Base-by-base conservation (phyloP, 2,797 vertebrate genomes). In the Siniperca scherzeri region DNA sequence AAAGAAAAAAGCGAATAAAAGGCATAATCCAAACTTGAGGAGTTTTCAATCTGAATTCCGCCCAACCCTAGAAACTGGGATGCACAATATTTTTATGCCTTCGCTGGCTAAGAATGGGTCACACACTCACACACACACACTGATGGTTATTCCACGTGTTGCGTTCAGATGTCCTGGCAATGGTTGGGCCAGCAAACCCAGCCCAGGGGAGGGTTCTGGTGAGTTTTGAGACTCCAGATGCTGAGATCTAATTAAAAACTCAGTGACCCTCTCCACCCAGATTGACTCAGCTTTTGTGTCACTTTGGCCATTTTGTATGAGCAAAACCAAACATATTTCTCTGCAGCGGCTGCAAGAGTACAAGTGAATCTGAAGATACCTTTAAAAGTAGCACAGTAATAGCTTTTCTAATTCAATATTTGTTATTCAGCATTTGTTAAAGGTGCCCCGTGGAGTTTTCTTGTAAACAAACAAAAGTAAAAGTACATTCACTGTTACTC, bases 81-180 rank as follows among this genome's bases (percentile, higher is more conserved):
- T 9, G 12, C 56, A 80, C 33, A 42, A 80, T 71, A 73, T 78
- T 90, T 88, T 65, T 56, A 77, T 84, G 82, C 46, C 55, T 84
- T 78, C 83, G 77, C 91, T 72, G 74, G 76, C 74, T 73, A 73
- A 81, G 72, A 75, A 70, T 70, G 62, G 66, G 30, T 78, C 69
- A 38, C 64, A 36, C 55, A 44, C 74, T 48, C 67, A 74, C 78
- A 74, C 74, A 57, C 81, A 53, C 81, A 66, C 76, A 72, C 42
- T 88, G 86, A 95, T 94, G 85, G 68, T 78, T 94, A 87, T 94
- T 93, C 91, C 93, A 93, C 76, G 81, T 94, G 93, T 83, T 87
- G 83, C 33, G 5, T 82, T 93, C 88, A 94, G 87, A 93, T 92
- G 91, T 94, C 79, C 81, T 91, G 89, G 91, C 91, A 85, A 19